phyloP scores from a whole-genome alignment of 2,113 vertebrate species.

The Neogobius melanostomus region DNA sequence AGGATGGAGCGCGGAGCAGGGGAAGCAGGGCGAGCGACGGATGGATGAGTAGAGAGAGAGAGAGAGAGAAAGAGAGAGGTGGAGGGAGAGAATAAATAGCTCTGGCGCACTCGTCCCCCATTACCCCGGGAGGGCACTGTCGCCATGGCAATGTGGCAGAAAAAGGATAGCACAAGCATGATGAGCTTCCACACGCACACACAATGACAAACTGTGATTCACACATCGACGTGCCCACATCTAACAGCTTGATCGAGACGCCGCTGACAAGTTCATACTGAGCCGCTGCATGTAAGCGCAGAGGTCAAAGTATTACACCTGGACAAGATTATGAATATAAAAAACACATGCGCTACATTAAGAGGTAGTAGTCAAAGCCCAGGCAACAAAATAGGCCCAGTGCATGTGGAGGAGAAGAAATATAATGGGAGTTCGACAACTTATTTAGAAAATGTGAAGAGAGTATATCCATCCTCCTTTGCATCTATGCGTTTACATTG shows the following conservation, averaged over 20 bases:
- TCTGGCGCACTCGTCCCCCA: conserved; percentile 76
- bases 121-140: conserved; percentile 79
- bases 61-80: conserved; percentile 29
- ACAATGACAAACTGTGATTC: conserved; percentile 51
- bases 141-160: conserved; percentile 83
- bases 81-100: conserved; percentile 75
- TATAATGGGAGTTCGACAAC: no score
- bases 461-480: no score
- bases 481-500: no score
- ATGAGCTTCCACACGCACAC: conserved; percentile 62
- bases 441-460: no score
- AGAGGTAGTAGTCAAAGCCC: conserved; percentile 35
- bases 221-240: conserved; percentile 46
- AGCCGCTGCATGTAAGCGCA: conserved; percentile 17
- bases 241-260: conserved; percentile 39
- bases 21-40: conserved; percentile 19
- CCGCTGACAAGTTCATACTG: conserved; percentile 49
- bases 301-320: conserved; percentile 36
- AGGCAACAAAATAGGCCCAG: conserved; percentile 4
- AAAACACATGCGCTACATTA: conserved; percentile 13
- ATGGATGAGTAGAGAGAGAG: conserved; percentile 17
- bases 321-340: conserved; percentile 26
- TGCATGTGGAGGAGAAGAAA: no score
- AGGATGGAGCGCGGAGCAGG: conserved; percentile 15
- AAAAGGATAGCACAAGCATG: conserved; percentile 76